Evolutionary conservation across 2,888 invertebrate species (phyloP), one percentile per base, ranked within the genome.

Genomic region (Trichacis sp.): DNA sequence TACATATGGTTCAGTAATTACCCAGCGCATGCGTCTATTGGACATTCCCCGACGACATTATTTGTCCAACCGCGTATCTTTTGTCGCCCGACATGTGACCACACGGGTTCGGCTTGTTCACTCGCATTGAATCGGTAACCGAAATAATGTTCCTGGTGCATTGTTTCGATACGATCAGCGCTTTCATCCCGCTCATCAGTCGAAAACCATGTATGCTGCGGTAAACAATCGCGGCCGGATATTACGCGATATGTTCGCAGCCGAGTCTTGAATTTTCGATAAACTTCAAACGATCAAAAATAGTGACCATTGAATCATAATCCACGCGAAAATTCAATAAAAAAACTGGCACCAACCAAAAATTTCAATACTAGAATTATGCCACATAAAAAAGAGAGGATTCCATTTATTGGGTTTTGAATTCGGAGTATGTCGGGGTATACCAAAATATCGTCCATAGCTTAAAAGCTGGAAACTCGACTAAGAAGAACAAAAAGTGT

Each of bases 181-280:
- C 73, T 73, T 75, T 77, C 73, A 76, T 67, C 71, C 64, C 62
- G 68, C 69, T 72, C 73, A 72, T 75, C 76, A 75, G 72, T 71
- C 72, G 76, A 73, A 77, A 77, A 77, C 74, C 72, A 70, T 67
- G 69, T 65, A 70, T 68, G 71, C 69, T 69, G 69, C 70, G 64
- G 68, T 72, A 73, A 77, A 74, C 76, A 77, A 79, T 77, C 74
- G 74, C 57, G 50, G 47, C 43, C 65, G 65, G 57, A 61, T 65
- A 65, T 66, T 66, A 52, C 57, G 58, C 61, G 47, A 60, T 54
- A 51, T 54, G 61, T 30, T 51, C 55, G 58, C 42, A 38, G 55
- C 61, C 33, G 43, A 61, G 51, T 62, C 61, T 66, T 65, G 56
- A 57, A 66, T 62, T 66, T 57, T 47, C 60, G 51, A 66, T 66